Evolutionary conservation across 2,888 invertebrate genomes (phyloP), one percentile per base, ranked within the genome.

Genomic region (Melanostoma scalare): DNA sequence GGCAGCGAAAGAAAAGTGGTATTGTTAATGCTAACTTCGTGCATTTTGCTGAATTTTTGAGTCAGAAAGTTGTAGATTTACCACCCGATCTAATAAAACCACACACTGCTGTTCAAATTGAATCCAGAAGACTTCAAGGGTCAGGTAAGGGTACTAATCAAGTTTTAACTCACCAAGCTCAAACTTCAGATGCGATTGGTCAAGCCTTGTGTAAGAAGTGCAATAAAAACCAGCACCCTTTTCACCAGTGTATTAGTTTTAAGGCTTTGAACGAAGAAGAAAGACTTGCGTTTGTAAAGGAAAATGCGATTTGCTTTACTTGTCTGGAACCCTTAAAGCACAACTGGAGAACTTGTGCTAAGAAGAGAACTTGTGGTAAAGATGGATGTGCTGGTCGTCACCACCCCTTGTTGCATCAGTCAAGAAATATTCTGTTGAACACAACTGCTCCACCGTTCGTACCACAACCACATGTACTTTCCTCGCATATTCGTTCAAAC

Each of bases 271-370:
- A 6, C 4, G 56, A 46, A 0, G 6, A 35, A 8, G 35, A 69
- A 9, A 48, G 56, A 10, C 40, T 58, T 0, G 31, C 56, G 1
- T 69, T 38, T 31, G 56, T 55, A 4, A 30, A 55, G 8, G 56
- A 58, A 3, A 58, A 48, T 31, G 46, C 5, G 2, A 35, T 56
- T 56, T 56, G 69, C 38, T 69, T 56, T 5, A 48, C 69, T 8
- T 69, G 69, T 35, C 33, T 69, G 10, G 48, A 69, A 8, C 5
- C 38, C 0, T 6, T 48, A 3, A 46, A 69, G 9, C 69, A 69
- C 8, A 3, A 50, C 6, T 69, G 69, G 50, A 48, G 50, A 31
- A 3, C 10, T 4, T 69, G 58, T 5, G 58, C 48, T 2, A 69
- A 48, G n/a, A 58, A 38, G 33, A 46, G 40, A 38, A 33, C 56